Base-by-base conservation (phyloP, 2,113 vertebrate genomes). In the Edolisoma coerulescens region DNA sequence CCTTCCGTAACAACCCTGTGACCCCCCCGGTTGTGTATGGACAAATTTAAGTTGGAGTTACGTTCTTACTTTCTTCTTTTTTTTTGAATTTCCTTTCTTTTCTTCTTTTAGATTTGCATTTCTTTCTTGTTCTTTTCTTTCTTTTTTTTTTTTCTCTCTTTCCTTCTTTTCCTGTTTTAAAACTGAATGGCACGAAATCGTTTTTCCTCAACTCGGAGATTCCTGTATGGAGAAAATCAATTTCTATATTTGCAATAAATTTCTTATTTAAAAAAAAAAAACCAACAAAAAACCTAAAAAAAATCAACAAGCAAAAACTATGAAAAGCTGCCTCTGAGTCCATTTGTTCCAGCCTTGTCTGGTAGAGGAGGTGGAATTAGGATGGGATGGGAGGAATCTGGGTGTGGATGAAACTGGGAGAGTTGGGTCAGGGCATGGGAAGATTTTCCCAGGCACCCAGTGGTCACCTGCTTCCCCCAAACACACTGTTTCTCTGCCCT, bases 171-270 rank as follows among this genome's bases (percentile, higher is more conserved):
- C 89, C 92, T 91, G 69, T 98, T 98, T 98, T 97, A 97, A 94
- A 98, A 98, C 96, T 90, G 96, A 98, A 98, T 98, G 98, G 98
- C 98, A 98, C 98, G 97, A 98, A 98, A 98, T 98, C 89, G 53
- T 98, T 98, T 97, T 98, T 97, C 98, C 98, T 98, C 97, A 97
- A 98, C 97, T 98, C 17, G 96, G 96, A 98, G 97, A 98, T 98
- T 98, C 98, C 98, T 98, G 98, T 98, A 98, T 97, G 98, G 97
- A 98, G 97, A 98, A 98, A 98, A 98, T 98, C 98, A 97, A 98
- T 98, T 98, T 98, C 98, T 98, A 98, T 98, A 98, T 98, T 98
- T 98, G 98, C 98, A 98, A 98, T 98, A 98, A 98, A 98, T 98
- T 98, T 98, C 98, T 98, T 98, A 98, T 98, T 98, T 90, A n/a